These are phyloP conservation scores for Sminthurinus aureus DNA, from an alignment of 2,888 invertebrate genomes.

Conservation along the genomic window DNA sequence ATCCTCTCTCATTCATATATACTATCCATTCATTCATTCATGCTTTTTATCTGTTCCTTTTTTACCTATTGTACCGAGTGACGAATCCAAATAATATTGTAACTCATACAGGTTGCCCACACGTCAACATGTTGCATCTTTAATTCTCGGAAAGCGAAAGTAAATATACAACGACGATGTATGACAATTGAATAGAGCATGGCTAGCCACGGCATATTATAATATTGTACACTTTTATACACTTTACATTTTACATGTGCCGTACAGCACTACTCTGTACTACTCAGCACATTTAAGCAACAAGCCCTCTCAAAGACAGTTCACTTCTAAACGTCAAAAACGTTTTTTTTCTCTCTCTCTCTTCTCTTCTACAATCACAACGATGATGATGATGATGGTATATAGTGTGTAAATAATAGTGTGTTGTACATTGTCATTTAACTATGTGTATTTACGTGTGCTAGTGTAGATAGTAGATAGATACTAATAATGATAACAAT, in stretches of 20 bases:
- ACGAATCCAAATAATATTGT: constrained; percentile 12
- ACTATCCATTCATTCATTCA: background rate
- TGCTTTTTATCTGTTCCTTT: background rate
- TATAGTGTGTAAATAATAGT: no score
- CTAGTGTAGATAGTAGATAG: background rate
- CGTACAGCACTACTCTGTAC: background rate
- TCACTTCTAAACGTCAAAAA: background rate
- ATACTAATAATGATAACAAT: no score
- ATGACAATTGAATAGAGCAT: constrained; percentile 7
- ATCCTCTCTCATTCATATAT: background rate
- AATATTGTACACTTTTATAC: background rate
- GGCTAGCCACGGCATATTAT: background rate
- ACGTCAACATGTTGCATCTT: constrained; percentile 16
- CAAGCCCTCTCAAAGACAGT: background rate
- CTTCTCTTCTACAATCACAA: no score
- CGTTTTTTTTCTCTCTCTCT: background rate
- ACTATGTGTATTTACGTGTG: background rate
- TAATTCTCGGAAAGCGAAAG: constrained; percentile 36
- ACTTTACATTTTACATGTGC: background rate
- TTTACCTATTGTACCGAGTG: constrained; percentile 1
- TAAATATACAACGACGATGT: constrained; percentile 25
- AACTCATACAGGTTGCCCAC: constrained; percentile 9
- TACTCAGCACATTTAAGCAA: background rate
- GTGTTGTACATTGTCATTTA: background rate
- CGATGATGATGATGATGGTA: no score